Evolutionary conservation across 2,113 vertebrate genomes (phyloP), one percentile per base, ranked within the genome.

Genomic region (Scortum barcoo): DNA sequence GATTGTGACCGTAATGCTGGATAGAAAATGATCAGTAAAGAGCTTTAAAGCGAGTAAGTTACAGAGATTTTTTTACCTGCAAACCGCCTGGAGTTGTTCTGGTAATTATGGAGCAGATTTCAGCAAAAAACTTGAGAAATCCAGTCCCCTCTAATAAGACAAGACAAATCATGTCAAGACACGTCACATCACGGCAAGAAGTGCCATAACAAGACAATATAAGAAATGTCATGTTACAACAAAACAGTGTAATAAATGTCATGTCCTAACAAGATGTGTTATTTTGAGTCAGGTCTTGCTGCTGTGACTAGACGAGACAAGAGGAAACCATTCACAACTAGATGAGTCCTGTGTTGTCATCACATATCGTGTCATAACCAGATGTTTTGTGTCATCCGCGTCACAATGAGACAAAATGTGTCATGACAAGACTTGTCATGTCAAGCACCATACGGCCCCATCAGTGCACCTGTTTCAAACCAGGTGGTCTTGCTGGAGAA

Each of bases 401-500:
- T 19, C 46, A 48, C 19, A 44, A 44, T 13, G 12, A 44, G 17
- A 48, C 46, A 48, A 2, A 6, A 19, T 4, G 20, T 16, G 66
- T 53, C 40, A 53, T 13, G 61, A 53, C 17, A 22, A 46, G 38
- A 48, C n/a, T 11, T 38, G 30, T 50, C 40, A 5, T 24, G 67
- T 33, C 22, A 33, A 38, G 13, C 48, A 30, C 38, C 57, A 42
- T 65, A 26, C 28, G 56, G 54, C 14, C 3, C 16, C 36, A 3
- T 26, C 16, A n/a, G 40, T 1, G 57, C 24, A 28, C 9, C 44
- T 48, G 40, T 36, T 71, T 46, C 53, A 24, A 7, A 42, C 20
- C 75, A 73, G 75, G 70, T 67, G 75, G 33, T 51, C 28, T 50
- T n/a, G 1, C 20, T 38, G 63, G n/a, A 20, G 22, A 38, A 36